Base-by-base conservation (phyloP, 2,888 invertebrate genomes). In the Sesia apiformis region DNA sequence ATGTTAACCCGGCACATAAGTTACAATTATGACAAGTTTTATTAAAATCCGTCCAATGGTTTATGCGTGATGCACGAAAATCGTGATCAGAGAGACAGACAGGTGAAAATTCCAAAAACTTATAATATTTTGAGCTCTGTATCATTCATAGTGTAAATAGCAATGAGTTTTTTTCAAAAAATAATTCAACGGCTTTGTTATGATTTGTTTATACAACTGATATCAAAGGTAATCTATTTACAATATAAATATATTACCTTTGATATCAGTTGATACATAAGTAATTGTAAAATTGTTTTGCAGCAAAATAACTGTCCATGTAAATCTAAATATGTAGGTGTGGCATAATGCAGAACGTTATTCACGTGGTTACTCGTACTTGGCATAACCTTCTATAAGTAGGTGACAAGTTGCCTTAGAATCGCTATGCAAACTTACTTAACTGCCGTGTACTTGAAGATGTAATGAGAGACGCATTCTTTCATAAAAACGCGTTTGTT, bases 301-400 rank as follows among this genome's bases (percentile, higher is more conserved):
- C 46, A 46, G 23, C 46, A 4, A 46, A 46, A 46, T 23, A 23
- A 23, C 23, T 23, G 23, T 46, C 8, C 6, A 46, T 46, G 43
- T 46, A 46, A 7, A 46, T n/a, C n/a, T 46, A 8, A 46, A 46
- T 66, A 62, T 66, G 64, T 62, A 72, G 79, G 78, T 69, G 78
- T 67, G 79, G 72, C 67, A 4, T 63, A 66, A 59, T 61, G 60
- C 49, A 46, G 49, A 40, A 40, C 46, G 40, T 39, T 49, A 49
- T n/a, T 46, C 46, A 46, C 46, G 7, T 38, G 51, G 5, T 39
- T 23, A 46, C 46, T 56, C 55, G 58, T 59, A 57, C 57, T 63
- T 60, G 55, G 57, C 56, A 53, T 64, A 72, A 70, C 83, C 82
- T 84, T 82, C 76, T 57, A 39, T 68, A 72, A 72, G 71, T 77